Base-by-base conservation (phyloP, 2,888 invertebrate genomes). In the Andrena hattorfiana region DNA sequence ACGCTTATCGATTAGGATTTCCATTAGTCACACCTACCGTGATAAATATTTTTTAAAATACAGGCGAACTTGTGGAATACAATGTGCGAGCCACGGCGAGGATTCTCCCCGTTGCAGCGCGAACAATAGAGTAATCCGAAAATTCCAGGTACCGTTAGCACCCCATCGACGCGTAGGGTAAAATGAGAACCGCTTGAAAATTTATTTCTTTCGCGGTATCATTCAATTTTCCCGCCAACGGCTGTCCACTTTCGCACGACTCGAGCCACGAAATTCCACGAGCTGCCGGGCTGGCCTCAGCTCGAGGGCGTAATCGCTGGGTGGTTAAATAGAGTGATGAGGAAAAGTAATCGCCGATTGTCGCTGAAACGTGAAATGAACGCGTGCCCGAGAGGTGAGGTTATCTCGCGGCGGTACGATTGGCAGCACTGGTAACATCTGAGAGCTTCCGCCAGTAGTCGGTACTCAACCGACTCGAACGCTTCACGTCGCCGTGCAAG, bases 401-500 rank as follows among this genome's bases (percentile, higher is more conserved):
- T 74, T 74, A 73, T 70, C 67, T 62, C 35, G 23, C 30, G n/a
- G 30, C 70, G 51, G n/a, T 69, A 32, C 51, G 35, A 84, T 86
- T 86, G 86, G 86, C 84, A 86, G 72, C 84, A 84, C 77, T 86
- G 86, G 64, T 77, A 62, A 71, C 79, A 42, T 71, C 81, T 30
- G 66, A 77, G 60, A 83, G 85, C 76, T 86, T 78, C 83, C 78
- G 71, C 75, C 85, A 82, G 85, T 83, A 87, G 84, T 89, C 86
- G 86, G 89, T 87, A 88, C 88, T 90, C 87, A 88, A 90, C 90
- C 89, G 81, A 84, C 81, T 80, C 67, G 85, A 71, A 80, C 83
- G 76, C 83, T 85, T 90, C 89, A 90, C 90, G 80, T 91, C 88
- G 89, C 90, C 83, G 91, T 92, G 87, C 90, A 90, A 91, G 91